Evolutionary conservation across 2,888 invertebrate species (phyloP).

Genomic region (Clistopyga incitator): DNA sequence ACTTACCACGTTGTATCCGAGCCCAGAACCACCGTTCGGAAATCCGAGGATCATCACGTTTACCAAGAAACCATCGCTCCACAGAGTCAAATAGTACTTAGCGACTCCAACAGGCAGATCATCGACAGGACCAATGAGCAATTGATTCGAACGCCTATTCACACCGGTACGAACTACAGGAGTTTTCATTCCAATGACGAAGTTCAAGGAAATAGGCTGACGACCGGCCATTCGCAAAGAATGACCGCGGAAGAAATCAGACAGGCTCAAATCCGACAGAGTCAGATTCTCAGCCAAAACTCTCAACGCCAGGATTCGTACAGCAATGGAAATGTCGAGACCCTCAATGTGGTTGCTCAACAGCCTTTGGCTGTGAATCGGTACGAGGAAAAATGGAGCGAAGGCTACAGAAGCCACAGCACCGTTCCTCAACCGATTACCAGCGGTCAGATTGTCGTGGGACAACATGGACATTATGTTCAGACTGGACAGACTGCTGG

Average conservation of each 20-base stretch:
- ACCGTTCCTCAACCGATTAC: constrained; percentile 46
- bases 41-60: constrained; percentile 21
- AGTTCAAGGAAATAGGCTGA: not conserved
- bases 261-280: not conserved
- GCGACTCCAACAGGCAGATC: not conserved
- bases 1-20: constrained; percentile 22
- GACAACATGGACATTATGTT: constrained; percentile 24
- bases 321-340: constrained; percentile 32
- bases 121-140: not conserved
- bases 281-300: not conserved
- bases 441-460: constrained; percentile 20
- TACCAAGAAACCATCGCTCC: constrained; percentile 31
- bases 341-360: constrained; percentile 22
- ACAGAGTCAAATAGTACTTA: not conserved
- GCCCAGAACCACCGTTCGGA: constrained; percentile 25
- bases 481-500: constrained; percentile 9
- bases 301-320: constrained; percentile 49
- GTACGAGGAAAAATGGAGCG: constrained; percentile 72
- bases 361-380: constrained; percentile 49
- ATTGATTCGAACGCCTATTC: constrained; percentile 36
- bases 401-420: constrained; percentile 63
- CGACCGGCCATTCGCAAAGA: not conserved
- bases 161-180: not conserved
- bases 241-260: constrained; percentile 13
- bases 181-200: not conserved